A percentile compares a stretch with the other conserved stretches of the same genome.
phyloP scores from a whole-genome alignment of 2,797 vertebrate species.

The Microctenopoma stevenorrisi region DNA sequence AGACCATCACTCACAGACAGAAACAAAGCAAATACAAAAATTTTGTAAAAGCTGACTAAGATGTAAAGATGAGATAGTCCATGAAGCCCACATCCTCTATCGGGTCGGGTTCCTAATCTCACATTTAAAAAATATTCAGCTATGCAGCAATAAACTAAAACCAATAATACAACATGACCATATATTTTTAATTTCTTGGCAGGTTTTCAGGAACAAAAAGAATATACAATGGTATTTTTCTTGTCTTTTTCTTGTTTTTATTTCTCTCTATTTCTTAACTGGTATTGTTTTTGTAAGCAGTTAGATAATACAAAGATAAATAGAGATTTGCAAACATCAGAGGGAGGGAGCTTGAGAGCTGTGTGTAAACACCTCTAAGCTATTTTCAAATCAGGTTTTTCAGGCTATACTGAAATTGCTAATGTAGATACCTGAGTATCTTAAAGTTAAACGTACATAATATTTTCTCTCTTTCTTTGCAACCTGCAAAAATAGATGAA shows the following conservation, averaged over 20 bases:
- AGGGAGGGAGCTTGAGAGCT: neutral
- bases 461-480: too few relatives aligned
- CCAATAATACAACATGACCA: neutral
- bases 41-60: too few relatives aligned
- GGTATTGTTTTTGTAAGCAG: neutral
- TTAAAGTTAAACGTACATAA: neutral
- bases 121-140: too few relatives aligned
- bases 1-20: too few relatives aligned
- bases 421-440: neutral
- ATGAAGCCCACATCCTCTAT: too few relatives aligned
- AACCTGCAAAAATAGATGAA: too few relatives aligned
- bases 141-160: neutral
- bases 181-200: neutral
- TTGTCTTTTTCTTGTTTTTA: too few relatives aligned
- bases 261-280: neutral
- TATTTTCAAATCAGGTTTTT: slow-evolving; percentile 36
- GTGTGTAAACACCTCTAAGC: slow-evolving; percentile 31
- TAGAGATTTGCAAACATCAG: slow-evolving; percentile 16
- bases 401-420: slow-evolving; percentile 20
- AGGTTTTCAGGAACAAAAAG: neutral
- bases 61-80: too few relatives aligned
- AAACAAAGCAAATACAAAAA: too few relatives aligned
- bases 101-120: too few relatives aligned
- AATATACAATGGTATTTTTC: neutral
- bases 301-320: slow-evolving; percentile 54